Evolutionary conservation across 2,113 vertebrate genomes (phyloP).

Genomic region (Lipophrys pholis): DNA sequence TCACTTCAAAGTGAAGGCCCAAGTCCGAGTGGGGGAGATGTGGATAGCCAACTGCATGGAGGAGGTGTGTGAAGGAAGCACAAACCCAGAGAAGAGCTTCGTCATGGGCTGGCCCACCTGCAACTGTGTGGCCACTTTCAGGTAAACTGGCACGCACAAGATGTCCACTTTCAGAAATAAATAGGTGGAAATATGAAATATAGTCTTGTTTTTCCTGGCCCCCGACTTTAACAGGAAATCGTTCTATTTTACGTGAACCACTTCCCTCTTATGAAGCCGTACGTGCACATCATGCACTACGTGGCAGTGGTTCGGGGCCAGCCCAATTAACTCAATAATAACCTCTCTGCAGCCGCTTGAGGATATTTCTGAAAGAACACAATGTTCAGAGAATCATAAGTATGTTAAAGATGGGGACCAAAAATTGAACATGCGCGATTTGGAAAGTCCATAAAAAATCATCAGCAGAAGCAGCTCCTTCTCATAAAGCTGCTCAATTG

Average conservation of each 20-base stretch:
- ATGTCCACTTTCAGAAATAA: not conserved
- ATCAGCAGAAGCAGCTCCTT: slow-evolving; percentile 6
- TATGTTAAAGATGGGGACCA: slow-evolving; percentile 1
- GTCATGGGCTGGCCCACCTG: slow-evolving; percentile 96
- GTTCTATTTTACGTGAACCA: not conserved
- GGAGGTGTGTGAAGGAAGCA: slow-evolving; percentile 93
- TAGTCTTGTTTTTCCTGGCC: too few relatives aligned
- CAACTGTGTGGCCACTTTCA: slow-evolving; percentile 95
- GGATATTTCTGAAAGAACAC: slow-evolving; percentile 8
- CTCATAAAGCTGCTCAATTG: slow-evolving; percentile 20
- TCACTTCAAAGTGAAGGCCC: slow-evolving; percentile 90
- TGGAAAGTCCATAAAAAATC: slow-evolving; percentile 30
- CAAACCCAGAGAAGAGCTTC: slow-evolving; percentile 87
- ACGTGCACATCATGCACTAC: not conserved
- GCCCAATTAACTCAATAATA: not conserved
- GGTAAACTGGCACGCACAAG: slow-evolving; percentile 77
- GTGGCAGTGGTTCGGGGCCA: not conserved
- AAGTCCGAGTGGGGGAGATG: slow-evolving; percentile 90
- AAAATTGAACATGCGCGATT: slow-evolving; percentile 12
- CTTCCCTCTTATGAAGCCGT: slow-evolving; percentile 1
- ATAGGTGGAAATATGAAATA: too few relatives aligned
- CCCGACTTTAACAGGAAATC: too few relatives aligned
- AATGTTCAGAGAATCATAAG: slow-evolving; percentile 39
- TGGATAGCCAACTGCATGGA: slow-evolving; percentile 93
- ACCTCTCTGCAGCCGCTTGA: not conserved